Conservation (phyloP, 2,113 vertebrate genomes). For the Dinomys branickii region DNA sequence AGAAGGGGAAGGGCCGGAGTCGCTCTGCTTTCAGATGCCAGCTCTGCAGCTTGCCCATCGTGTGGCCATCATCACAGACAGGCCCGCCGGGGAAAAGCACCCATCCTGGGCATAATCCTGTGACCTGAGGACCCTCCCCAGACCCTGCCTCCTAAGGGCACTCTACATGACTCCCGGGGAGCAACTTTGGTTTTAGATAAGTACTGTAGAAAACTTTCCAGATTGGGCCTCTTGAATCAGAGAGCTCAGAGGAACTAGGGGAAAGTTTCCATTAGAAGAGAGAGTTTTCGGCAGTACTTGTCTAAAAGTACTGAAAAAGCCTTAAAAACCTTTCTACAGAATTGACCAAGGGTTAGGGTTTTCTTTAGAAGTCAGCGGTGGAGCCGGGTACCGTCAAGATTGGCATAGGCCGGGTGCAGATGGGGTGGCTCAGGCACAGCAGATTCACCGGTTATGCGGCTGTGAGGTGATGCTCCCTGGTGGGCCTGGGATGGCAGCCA, state of each 20-base stretch:
- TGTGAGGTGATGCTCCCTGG: fast-evolving
- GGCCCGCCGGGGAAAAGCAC: fast-evolving
- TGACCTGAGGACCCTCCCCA: neutral
- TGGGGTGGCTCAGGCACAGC: neutral
- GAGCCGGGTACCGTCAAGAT: neutral
- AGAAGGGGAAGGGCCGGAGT: neutral
- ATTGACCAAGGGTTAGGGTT: neutral
- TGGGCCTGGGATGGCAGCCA: neutral
- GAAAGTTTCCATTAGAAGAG: neutral
- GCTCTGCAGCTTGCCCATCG: fast-evolving
- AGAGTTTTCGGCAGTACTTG: neutral
- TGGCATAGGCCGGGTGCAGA: neutral
- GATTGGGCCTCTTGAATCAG: neutral
- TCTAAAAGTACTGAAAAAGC: too few relatives aligned
- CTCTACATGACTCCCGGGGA: neutral
- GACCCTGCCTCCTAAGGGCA: neutral
- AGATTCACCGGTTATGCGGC: neutral
- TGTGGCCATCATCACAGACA: neutral
- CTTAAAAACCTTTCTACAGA: neutral
- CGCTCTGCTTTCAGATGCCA: neutral
- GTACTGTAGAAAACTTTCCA: too few relatives aligned
- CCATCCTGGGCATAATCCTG: neutral
- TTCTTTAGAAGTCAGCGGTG: neutral
- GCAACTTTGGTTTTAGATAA: neutral
- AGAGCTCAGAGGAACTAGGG: neutral